Base-by-base conservation (phyloP, 92 coral and sea anemone species). In the Bergia sp. region DNA sequence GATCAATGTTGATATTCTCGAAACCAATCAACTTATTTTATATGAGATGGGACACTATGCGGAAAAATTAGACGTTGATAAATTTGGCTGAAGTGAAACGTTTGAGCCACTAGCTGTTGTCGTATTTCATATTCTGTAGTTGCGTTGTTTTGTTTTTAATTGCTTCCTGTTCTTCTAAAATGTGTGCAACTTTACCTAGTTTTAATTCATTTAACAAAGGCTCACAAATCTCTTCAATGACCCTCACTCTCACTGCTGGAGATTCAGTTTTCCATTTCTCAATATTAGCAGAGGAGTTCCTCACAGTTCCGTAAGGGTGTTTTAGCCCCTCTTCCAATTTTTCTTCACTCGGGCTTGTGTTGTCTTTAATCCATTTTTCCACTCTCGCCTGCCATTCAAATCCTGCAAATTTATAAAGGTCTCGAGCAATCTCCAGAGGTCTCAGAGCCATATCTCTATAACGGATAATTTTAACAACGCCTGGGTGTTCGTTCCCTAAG, bases 341-440 rank as follows among this genome's bases (percentile, higher is more conserved):
- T 42, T 91, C 93, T 42, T 91, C 79, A 44, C 65, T 91, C 2
- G 93, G 90, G 7, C 73, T 85, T 65, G 93, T 91, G 21, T 81
- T 87, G 8, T 91, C 58, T 12, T 44, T 64, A 21, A 91, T 64
- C 93, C 93, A 91, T 12, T 81, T 38, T 16, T 49, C 86, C 9
- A 91, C 76, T 18, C 50, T 80, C n/a, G 89, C 87, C 37, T 88
- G 87, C 90, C 89, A 84, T 43, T 89, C 89, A 80, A 91, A 91
- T 12, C 90, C 93, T 4, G 53, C 53, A 47, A 47, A 47, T 47
- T 47, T 47, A 8, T 47, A 47, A 47, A 47, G 53, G 7, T 91
- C 86, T 58, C 72, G 86, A 8, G 92, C 90, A 4, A 86, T 91
- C 44, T 85, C 58, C 9, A 91, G 87, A 0, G 93, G 93, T 1